Base-by-base conservation (phyloP, 64 coral and sea anemone species). In the Platygyra sinensis region DNA sequence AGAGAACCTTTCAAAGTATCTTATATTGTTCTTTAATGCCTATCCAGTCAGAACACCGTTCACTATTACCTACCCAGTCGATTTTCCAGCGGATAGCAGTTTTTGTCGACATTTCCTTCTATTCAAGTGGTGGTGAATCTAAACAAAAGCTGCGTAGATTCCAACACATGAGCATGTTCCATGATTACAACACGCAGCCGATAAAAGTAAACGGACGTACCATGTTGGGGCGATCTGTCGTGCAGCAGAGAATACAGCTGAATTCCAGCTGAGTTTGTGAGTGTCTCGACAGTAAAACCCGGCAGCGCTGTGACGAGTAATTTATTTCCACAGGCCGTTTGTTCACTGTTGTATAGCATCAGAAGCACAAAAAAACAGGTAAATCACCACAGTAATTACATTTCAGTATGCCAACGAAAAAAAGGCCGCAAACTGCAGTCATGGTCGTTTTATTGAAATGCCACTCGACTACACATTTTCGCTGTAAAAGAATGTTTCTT, bases 131-230 rank as follows among this genome's bases (percentile, higher is more conserved):
- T 51, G 8, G 51, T 12, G 50, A 55, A 79, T 55, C 49, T 79
- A 79, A 28, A 57, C 46, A 55, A 79, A 79, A 25, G 24, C 76
- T 79, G 27, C 22, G 24, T 55, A 50, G 51, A 79, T 79, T 52
- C 76, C 76, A 79, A 25, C 76, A 79, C 50, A 79, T 79, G 76
- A 52, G 25, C 46, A 25, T 54, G 55, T 79, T 79, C 13, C 4
- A 13, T 30, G 33, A 1, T 54, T 27, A 46, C 76, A 79, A 52
- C 20, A 57, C n/a, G 27, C 25, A 79, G 10, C 15, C 8, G 74
- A 50, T 46, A 39, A 32, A 76, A 50, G 16, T 10, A 54, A 29
- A 78, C 22, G 4, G 27, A 52, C 3, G 49, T 6, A 1, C 32
- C 30, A 14, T 10, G 50, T 52, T 2, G 50, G 46, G 76, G 7